A percentile compares a stretch with the other conserved stretches of the same genome.
These are phyloP conservation scores for Dasypolia templi DNA, from an alignment of 2,888 invertebrate species.

Conservation along the genomic window DNA sequence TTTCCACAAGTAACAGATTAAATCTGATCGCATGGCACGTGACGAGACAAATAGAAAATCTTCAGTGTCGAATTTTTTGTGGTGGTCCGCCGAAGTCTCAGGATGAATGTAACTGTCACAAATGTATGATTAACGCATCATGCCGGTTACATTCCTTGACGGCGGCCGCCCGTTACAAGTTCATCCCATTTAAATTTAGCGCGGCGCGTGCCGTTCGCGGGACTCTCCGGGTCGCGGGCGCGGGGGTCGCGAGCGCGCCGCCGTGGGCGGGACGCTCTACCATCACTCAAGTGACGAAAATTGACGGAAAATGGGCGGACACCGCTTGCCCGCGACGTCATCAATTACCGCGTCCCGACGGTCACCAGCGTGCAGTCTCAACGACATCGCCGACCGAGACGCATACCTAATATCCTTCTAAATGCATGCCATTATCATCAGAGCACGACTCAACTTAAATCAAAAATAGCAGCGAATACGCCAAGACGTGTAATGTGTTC, in stretches of 20 bases:
- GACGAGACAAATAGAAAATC: constrained; percentile 62
- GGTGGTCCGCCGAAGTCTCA: constrained; percentile 77
- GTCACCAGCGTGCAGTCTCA: constrained; percentile 83
- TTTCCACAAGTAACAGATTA: constrained; percentile 34
- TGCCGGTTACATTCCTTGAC: constrained; percentile 85
- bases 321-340: constrained; percentile 89
- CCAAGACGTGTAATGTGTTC: constrained; percentile 44
- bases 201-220: constrained; percentile 87
- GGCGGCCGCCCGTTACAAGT: constrained; percentile 88
- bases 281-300: constrained; percentile 91
- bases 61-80: constrained; percentile 76
- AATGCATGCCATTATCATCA: constrained; percentile 80
- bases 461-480: constrained; percentile 60
- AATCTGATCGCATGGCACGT: constrained; percentile 37
- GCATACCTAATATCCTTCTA: constrained; percentile 85
- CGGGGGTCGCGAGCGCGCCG: constrained; percentile 67
- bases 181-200: constrained; percentile 90
- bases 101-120: constrained; percentile 87
- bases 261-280: constrained; percentile 86
- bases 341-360: constrained; percentile 89
- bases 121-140: constrained; percentile 88
- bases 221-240: constrained; percentile 69
- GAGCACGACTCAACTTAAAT: constrained; percentile 68
- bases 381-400: constrained; percentile 77
- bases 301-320: constrained; percentile 91